phyloP scores from a whole-genome alignment of 1,140 invertebrate genomes.

The Drosophila mayri region DNA sequence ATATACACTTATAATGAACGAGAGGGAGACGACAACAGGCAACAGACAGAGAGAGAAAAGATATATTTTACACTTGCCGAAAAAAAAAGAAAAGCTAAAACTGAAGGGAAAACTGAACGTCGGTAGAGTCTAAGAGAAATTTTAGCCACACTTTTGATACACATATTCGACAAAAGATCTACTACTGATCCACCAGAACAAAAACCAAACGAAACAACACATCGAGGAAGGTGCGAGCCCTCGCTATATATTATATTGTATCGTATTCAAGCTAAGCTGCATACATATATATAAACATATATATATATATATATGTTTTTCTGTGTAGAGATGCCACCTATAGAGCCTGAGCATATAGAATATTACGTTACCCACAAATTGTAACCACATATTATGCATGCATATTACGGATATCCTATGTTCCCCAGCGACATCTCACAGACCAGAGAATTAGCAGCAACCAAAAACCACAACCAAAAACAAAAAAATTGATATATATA shows the following conservation, averaged over 20 bases:
- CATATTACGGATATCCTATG: conserved; percentile 39
- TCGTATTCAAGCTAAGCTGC: conserved; percentile 43
- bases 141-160: conserved; percentile 65
- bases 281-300: conserved; percentile 25
- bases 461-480: conserved; percentile 2
- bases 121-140: conserved; percentile 36
- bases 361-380: conserved; percentile 46
- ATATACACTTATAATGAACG: conserved; percentile 37
- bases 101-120: not conserved
- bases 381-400: conserved; percentile 42
- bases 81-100: conserved; percentile 1
- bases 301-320: conserved; percentile 33
- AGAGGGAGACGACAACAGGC: conserved; percentile 17
- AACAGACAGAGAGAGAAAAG: conserved; percentile 35
- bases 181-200: conserved; percentile 21
- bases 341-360: conserved; percentile 42
- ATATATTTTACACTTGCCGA: conserved; percentile 51
- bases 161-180: conserved; percentile 41
- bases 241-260: conserved; percentile 39
- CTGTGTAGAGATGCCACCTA: conserved; percentile 46
- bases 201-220: not conserved
- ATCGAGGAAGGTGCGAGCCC: conserved; percentile 12
- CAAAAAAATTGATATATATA: not conserved
- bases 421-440: conserved; percentile 23
- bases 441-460: conserved; percentile 11